A percentile compares a stretch with the other conserved stretches of the same genome.
phyloP scores from a whole-genome alignment of 1,140 invertebrate genomes.

The Camponotus vicinus region DNA sequence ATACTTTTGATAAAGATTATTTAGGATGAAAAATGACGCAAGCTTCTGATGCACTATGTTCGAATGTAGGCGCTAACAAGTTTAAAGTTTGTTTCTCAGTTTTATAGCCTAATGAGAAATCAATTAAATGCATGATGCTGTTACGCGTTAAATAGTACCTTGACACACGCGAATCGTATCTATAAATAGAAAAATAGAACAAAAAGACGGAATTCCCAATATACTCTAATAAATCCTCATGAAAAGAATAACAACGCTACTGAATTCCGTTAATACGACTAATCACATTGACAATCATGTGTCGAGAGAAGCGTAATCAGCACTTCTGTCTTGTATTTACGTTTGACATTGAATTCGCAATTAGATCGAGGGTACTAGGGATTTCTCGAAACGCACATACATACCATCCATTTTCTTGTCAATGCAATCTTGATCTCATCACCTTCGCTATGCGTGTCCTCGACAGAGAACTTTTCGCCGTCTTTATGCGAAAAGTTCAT shows the following conservation, averaged over 20 bases:
- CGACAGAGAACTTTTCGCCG: slow-evolving; percentile 41
- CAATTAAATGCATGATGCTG: not conserved
- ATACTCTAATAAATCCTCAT: slow-evolving; percentile 18
- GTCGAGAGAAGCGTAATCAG: slow-evolving; percentile 6
- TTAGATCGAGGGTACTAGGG: slow-evolving; percentile 4
- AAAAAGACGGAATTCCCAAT: not conserved
- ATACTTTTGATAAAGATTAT: not conserved
- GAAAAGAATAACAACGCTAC: not conserved
- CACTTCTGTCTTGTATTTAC: slow-evolving; percentile 9
- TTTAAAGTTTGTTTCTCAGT: not conserved
- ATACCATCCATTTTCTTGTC: slow-evolving; percentile 37
- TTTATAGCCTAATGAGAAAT: not conserved
- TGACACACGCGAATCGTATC: not conserved
- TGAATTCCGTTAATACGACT: slow-evolving; percentile 36
- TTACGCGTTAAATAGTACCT: not conserved
- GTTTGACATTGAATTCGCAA: slow-evolving; percentile 15
- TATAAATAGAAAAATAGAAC: not conserved
- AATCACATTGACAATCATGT: slow-evolving; percentile 39
- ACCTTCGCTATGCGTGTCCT: slow-evolving; percentile 40
- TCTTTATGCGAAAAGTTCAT: not conserved
- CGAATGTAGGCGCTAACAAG: not conserved
- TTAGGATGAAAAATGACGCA: not conserved
- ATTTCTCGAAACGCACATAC: slow-evolving; percentile 34
- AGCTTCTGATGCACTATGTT: not conserved
- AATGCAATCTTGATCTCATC: slow-evolving; percentile 37